These are phyloP conservation scores for Poecilia velifera DNA, from an alignment of 2,797 vertebrate species.

Conservation along the genomic window DNA sequence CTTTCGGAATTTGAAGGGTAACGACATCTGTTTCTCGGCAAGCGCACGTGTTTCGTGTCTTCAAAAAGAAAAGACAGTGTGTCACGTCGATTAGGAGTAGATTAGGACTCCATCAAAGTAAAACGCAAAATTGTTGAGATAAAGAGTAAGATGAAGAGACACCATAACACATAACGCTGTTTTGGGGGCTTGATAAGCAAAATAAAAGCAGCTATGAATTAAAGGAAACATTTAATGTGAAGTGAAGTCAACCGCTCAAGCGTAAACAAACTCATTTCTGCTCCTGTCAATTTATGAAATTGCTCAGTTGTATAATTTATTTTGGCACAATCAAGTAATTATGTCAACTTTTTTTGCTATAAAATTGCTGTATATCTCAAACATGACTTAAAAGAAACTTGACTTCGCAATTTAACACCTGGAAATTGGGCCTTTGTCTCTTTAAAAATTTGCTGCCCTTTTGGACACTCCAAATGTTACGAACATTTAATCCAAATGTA, in stretches of 20 bases:
- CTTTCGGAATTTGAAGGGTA: slow-evolving; percentile 25
- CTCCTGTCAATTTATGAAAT: background rate
- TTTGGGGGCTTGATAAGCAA: slow-evolving; percentile 24
- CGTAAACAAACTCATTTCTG: background rate
- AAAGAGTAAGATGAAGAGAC: slow-evolving; percentile 24
- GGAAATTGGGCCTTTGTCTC: too few relatives aligned
- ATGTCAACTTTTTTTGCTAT: too few relatives aligned
- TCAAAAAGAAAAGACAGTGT: slow-evolving; percentile 35
- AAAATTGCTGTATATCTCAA: too few relatives aligned
- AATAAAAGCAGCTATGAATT: background rate
- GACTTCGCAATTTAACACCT: too few relatives aligned
- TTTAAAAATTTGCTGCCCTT: too few relatives aligned
- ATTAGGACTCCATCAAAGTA: slow-evolving; percentile 40
- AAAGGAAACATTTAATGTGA: background rate
- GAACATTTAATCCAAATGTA: too few relatives aligned
- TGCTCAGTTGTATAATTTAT: background rate
- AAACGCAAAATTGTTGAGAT: slow-evolving; percentile 47
- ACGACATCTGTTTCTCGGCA: slow-evolving; percentile 59
- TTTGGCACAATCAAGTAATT: too few relatives aligned
- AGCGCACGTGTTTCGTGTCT: slow-evolving; percentile 61
- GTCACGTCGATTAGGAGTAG: slow-evolving; percentile 54
- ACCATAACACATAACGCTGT: slow-evolving; percentile 23
- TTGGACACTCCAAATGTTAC: too few relatives aligned
- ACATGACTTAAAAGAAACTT: too few relatives aligned
- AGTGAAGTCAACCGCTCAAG: background rate